Evolutionary conservation across 2,113 vertebrate genomes (phyloP).

Genomic region (Dolichallabes microphthalmus): DNA sequence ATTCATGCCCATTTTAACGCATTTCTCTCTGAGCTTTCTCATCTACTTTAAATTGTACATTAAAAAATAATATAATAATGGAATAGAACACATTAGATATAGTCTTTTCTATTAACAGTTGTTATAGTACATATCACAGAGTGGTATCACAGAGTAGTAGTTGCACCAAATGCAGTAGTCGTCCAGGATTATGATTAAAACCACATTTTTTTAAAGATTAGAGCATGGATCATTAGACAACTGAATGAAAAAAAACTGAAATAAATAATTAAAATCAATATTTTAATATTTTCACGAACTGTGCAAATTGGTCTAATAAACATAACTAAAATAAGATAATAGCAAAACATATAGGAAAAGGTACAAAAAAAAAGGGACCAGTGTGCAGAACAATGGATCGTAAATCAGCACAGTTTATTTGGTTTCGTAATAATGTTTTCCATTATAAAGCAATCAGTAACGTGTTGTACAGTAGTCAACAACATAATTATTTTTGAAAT

Average conservation of each 20-base stretch:
- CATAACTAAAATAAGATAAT: neutral
- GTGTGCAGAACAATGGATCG: slow-evolving; percentile 2
- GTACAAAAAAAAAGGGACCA: neutral
- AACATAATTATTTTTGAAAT: slow-evolving; percentile 51
- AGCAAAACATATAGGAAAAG: neutral
- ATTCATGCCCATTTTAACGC: neutral
- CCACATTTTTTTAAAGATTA: neutral
- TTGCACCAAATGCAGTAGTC: neutral
- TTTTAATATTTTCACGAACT: neutral
- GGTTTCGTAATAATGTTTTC: slow-evolving; percentile 58
- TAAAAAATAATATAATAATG: no score
- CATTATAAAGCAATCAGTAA: slow-evolving; percentile 60
- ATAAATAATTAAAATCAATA: neutral
- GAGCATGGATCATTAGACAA: neutral
- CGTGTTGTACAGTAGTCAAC: slow-evolving; percentile 72
- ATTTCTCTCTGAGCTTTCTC: neutral
- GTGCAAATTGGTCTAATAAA: neutral
- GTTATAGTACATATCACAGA: neutral
- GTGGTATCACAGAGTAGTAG: no score
- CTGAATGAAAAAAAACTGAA: neutral
- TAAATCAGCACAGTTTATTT: slow-evolving; percentile 69
- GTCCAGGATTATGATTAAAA: neutral
- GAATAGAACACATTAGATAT: neutral
- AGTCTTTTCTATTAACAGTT: neutral
- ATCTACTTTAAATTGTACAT: neutral